Evolutionary conservation across 2,797 vertebrate genomes (phyloP).

Genomic region (Oceanodroma leucorhoa): DNA sequence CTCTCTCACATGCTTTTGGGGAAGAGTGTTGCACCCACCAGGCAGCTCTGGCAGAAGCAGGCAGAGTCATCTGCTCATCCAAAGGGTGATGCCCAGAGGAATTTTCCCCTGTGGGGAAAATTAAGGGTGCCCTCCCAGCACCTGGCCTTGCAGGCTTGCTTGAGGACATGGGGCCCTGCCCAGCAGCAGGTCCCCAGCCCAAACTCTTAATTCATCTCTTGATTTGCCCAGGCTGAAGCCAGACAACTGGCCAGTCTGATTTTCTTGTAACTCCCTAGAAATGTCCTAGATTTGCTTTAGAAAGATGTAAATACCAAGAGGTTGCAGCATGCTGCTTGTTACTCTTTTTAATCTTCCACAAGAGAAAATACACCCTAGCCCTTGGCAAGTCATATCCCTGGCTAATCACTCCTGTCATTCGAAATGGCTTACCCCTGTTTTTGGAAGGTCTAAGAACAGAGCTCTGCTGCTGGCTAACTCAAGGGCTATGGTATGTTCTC

Average conservation of each 20-base stretch:
- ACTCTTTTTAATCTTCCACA: not conserved
- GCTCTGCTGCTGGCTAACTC: not conserved
- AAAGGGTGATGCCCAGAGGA: not conserved
- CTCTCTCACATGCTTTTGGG: not conserved
- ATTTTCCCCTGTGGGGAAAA: not conserved
- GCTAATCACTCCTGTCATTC: not conserved
- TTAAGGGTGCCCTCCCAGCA: not conserved
- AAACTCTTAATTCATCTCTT: not conserved
- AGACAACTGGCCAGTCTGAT: not conserved
- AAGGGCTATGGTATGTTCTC: rapidly evolving
- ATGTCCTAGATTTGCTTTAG: not conserved
- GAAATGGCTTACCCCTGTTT: not conserved
- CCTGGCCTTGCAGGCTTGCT: not conserved
- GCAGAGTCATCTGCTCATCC: not conserved
- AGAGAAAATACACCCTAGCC: not conserved
- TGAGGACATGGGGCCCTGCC: not conserved
- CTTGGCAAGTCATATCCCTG: not conserved
- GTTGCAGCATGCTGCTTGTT: not conserved
- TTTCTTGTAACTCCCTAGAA: not conserved
- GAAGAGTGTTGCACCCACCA: no score
- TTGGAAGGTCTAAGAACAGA: not conserved
- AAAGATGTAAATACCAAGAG: not conserved
- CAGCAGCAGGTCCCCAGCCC: not conserved
- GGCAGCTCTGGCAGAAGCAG: not conserved
- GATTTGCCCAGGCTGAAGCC: not conserved